phyloP scores from a whole-genome alignment of 2,797 vertebrate species.

The Enteromius trimaculatus region DNA sequence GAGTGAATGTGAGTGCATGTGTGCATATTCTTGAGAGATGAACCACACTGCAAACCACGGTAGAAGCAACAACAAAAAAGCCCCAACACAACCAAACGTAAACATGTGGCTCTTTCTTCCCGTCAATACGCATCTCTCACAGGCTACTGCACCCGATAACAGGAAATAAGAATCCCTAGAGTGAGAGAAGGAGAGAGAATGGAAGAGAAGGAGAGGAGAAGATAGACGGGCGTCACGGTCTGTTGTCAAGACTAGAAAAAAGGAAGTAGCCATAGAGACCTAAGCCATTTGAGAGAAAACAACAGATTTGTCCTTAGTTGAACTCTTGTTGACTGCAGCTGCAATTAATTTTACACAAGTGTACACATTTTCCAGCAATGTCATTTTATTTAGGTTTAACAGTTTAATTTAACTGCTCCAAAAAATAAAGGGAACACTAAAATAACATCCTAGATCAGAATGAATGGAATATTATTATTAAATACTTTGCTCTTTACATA shows the following conservation, averaged over 20 bases:
- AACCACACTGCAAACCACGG: background rate
- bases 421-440: too few species aligned
- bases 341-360: background rate
- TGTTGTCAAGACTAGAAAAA: background rate
- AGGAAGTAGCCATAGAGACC: background rate
- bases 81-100: conserved; percentile 66
- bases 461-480: too few species aligned
- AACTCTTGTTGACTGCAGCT: background rate
- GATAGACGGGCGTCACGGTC: background rate
- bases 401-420: too few species aligned
- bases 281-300: background rate
- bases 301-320: background rate
- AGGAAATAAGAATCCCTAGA: conserved; percentile 38
- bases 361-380: background rate
- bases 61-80: conserved; percentile 45
- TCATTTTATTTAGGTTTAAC: background rate
- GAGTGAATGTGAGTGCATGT: background rate
- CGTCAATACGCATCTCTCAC: conserved; percentile 73
- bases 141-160: conserved; percentile 62
- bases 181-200: conserved; percentile 52
- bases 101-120: conserved; percentile 54
- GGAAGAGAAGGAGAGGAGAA: background rate
- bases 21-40: background rate
- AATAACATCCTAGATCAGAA: too few species aligned
- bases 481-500: too few species aligned